These are phyloP conservation scores for Ormyrus nitidulus DNA, from an alignment of 2,888 invertebrate genomes.

Conservation along the genomic window DNA sequence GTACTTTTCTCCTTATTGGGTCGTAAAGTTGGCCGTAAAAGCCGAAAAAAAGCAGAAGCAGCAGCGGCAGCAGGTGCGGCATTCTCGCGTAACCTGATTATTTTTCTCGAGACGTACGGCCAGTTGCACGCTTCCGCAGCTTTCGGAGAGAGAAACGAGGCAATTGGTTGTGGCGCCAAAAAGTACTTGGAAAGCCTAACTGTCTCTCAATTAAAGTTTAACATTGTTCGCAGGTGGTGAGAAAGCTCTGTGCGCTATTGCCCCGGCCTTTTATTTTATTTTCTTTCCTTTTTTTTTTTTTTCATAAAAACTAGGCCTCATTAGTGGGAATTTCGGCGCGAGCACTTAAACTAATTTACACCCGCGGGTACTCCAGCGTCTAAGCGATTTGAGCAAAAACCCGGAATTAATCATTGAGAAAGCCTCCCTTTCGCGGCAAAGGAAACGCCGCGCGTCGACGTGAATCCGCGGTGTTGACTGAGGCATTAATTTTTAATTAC, in stretches of 20 bases:
- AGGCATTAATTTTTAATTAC: slow-evolving; percentile 24
- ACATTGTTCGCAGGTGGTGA: neutral
- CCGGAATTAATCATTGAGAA: too few species aligned
- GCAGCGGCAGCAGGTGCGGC: slow-evolving; percentile 9
- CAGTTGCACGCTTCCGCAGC: slow-evolving; percentile 11
- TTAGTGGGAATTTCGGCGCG: slow-evolving; percentile 47
- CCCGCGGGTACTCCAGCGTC: neutral
- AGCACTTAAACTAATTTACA: slow-evolving; percentile 18
- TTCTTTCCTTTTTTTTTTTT: too few species aligned
- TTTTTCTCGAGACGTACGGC: slow-evolving; percentile 34
- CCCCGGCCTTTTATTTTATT: slow-evolving; percentile 20
- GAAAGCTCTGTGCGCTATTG: slow-evolving; percentile 18
- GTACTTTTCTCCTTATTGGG: slow-evolving; percentile 25
- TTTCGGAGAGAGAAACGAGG: slow-evolving; percentile 42
- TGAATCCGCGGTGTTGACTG: neutral
- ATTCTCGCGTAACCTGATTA: slow-evolving; percentile 37
- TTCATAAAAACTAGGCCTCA: slow-evolving; percentile 50
- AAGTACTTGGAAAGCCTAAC: slow-evolving; percentile 4
- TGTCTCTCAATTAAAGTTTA: slow-evolving; percentile 20
- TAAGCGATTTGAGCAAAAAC: too few species aligned
- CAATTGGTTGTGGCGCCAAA: slow-evolving; percentile 35
- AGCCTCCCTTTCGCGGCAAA: too few species aligned
- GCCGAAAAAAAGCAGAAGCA: neutral
- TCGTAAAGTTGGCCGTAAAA: slow-evolving; percentile 6
- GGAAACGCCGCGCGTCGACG: neutral